Evolutionary conservation across 2,113 vertebrate species (phyloP).

Genomic region (Glaucomys volans): DNA sequence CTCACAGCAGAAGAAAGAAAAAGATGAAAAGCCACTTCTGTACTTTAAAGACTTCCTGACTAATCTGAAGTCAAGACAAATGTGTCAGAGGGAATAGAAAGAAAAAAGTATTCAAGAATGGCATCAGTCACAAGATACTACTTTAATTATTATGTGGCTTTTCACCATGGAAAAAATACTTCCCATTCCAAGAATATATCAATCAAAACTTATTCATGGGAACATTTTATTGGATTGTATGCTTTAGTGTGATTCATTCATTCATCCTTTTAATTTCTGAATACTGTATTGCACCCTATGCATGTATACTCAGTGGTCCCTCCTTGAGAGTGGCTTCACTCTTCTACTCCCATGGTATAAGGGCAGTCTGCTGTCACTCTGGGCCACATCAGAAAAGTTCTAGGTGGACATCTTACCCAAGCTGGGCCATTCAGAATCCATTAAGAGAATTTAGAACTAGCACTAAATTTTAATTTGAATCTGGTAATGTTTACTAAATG

Average conservation of each 20-base stretch:
- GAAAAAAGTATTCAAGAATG: neutral
- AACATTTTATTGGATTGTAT: neutral
- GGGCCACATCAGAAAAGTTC: neutral
- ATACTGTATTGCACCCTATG: neutral
- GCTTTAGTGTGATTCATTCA: neutral
- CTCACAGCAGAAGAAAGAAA: neutral
- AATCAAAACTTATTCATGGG: neutral
- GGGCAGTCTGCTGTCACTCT: no score
- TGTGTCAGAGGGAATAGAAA: neutral
- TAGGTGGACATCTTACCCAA: neutral
- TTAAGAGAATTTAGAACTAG: neutral
- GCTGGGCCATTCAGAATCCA: neutral
- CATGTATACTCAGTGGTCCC: neutral
- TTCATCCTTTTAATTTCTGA: neutral
- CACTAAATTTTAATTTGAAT: neutral
- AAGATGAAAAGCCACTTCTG: neutral
- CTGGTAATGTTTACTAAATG: neutral
- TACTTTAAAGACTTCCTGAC: neutral
- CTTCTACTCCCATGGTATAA: no score
- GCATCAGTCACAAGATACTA: neutral
- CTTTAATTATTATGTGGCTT: conserved; percentile 5
- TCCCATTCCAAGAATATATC: neutral
- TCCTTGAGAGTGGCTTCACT: neutral
- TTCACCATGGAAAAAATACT: neutral
- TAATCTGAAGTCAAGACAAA: neutral